Conservation (phyloP, 2,113 vertebrate genomes). For the Xyrauchen texanus region DNA sequence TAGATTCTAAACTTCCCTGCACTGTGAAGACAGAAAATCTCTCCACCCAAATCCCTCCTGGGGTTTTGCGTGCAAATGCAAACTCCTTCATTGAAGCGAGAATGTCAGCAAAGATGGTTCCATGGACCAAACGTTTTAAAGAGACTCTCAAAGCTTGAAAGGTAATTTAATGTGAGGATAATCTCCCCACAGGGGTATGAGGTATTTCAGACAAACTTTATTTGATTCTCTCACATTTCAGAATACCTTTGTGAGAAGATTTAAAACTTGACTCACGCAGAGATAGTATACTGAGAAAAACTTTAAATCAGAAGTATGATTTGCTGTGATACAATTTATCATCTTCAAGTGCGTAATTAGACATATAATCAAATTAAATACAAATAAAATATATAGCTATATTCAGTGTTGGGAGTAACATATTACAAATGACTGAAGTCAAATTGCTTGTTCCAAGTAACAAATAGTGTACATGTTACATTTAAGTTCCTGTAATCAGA, state of each 20-base stretch:
- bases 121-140: constrained; percentile 17
- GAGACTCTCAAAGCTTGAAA: constrained; percentile 22
- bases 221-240: constrained; percentile 45
- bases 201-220: constrained; percentile 39
- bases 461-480: too few species aligned
- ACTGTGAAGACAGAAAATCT: background rate
- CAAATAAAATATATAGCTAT: too few species aligned
- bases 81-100: background rate
- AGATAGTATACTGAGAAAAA: too few species aligned
- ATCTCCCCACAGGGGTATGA: constrained; percentile 22
- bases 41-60: background rate
- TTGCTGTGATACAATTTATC: too few species aligned
- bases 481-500: too few species aligned
- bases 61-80: background rate
- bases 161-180: constrained; percentile 32
- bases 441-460: too few species aligned
- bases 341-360: too few species aligned
- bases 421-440: too few species aligned
- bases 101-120: constrained; percentile 7
- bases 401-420: too few species aligned
- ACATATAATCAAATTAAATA: too few species aligned
- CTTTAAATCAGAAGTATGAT: too few species aligned
- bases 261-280: background rate
- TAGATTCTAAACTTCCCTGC: background rate
- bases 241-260: background rate